phyloP scores from a whole-genome alignment of 35 echinoderm and acorn worm genomes.

The Acanthaster planci region DNA sequence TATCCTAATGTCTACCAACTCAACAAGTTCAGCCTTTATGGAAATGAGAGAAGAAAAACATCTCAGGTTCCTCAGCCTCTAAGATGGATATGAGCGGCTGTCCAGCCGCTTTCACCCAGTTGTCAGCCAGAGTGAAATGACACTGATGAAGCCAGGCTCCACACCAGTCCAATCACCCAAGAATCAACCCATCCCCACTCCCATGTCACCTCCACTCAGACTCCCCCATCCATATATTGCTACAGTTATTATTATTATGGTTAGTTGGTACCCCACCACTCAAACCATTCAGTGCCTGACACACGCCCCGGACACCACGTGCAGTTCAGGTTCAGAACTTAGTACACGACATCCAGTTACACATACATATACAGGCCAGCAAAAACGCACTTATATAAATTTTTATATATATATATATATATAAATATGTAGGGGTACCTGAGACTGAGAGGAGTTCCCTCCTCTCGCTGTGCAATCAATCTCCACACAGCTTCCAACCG shows the following conservation, averaged over 20 bases:
- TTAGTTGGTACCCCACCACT: not conserved
- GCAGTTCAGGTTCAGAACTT: not conserved
- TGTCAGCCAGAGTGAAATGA: not conserved
- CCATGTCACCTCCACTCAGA: not conserved
- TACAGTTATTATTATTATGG: constrained; percentile 6
- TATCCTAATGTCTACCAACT: not conserved
- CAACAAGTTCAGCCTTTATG: not conserved
- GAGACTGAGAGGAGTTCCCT: not conserved
- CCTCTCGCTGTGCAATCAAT: constrained; percentile 24
- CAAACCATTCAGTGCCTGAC: not conserved
- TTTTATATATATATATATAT: too few relatives aligned
- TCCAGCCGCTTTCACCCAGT: not conserved
- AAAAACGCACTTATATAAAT: too few relatives aligned
- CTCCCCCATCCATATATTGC: constrained; percentile 13
- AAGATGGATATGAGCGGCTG: not conserved
- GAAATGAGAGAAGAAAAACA: not conserved
- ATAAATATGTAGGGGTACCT: too few relatives aligned
- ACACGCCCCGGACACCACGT: not conserved
- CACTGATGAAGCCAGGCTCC: constrained; percentile 2
- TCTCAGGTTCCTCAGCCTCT: not conserved
- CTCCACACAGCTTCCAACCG: constrained; percentile 22
- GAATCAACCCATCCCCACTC: not conserved
- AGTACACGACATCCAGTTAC: not conserved
- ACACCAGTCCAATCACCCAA: constrained; percentile 7
- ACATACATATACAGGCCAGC: not conserved